These are phyloP conservation scores for Ophion ellenae DNA, from an alignment of 2,888 invertebrate species.

Conservation along the genomic window DNA sequence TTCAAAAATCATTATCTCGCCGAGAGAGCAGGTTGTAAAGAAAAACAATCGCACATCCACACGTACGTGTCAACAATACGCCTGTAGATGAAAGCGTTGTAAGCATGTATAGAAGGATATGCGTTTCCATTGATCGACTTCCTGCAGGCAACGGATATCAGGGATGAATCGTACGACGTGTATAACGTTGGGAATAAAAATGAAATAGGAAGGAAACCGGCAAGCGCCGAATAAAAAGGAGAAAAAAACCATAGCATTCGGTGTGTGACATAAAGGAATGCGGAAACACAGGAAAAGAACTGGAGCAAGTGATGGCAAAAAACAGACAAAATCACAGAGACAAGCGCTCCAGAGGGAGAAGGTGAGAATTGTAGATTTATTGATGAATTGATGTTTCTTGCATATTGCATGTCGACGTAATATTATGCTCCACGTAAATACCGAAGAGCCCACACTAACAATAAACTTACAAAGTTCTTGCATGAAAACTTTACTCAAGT, in stretches of 20 bases:
- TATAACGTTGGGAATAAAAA: slow-evolving; percentile 17
- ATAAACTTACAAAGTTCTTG: too few species aligned
- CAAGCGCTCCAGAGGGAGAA: too few species aligned
- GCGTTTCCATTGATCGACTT: slow-evolving; percentile 35
- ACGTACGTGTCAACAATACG: background rate
- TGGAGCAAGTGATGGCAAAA: slow-evolving; percentile 1
- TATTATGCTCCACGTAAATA: too few species aligned
- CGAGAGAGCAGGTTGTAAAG: background rate
- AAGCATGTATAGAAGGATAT: background rate
- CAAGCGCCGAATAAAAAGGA: slow-evolving; percentile 16
- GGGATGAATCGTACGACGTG: background rate
- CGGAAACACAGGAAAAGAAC: slow-evolving; percentile 13
- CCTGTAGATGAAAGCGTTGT: background rate
- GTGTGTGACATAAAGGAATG: slow-evolving; percentile 26
- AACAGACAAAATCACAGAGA: background rate
- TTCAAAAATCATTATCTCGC: too few species aligned
- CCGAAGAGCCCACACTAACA: too few species aligned
- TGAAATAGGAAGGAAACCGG: slow-evolving; percentile 30
- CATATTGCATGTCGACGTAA: too few species aligned
- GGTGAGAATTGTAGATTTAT: slow-evolving; percentile 14
- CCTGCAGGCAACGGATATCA: slow-evolving; percentile 26
- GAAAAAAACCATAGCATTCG: slow-evolving; percentile 22
- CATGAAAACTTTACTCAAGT: too few species aligned
- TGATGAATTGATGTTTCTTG: background rate
- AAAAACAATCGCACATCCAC: background rate